Base-by-base conservation (phyloP, 2,888 invertebrate species). In the Labia minor region DNA sequence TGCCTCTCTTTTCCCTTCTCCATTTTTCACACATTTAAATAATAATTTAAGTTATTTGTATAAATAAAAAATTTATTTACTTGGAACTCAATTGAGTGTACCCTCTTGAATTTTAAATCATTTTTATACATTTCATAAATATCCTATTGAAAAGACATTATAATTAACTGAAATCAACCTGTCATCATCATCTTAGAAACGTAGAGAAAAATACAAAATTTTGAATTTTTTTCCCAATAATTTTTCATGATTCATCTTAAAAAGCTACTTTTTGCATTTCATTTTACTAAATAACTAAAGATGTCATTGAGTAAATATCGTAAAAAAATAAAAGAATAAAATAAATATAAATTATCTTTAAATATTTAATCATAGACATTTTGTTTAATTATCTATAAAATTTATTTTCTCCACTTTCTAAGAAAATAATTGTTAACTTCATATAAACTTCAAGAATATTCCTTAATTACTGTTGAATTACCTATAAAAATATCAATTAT, bases 231-330 rank as follows among this genome's bases (percentile, higher is more conserved):
- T n/a, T n/a, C n/a, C 49, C n/a, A 16, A 16, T 49, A 49, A 49
- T 49, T 49, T 49, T 16, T 49, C 49, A 49, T 49, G 49, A 49
- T 49, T 49, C 49, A 49, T 49, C 49, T 49, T 49, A 49, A 49
- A n/a, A 49, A 49, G 49, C 16, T 49, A 49, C 49, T 49, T 49
- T 49, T 49, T 49, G 49, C 49, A 49, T 49, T 49, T 49, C 49
- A 49, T 49, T 49, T n/a, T 49, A n/a, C 49, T 49, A 49, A 49
- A 49, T 49, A 49, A 49, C 49, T 14, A 49, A 49, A 49, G 49
- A 49, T 49, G 49, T 49, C 16, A 49, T 49, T n/a, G 49, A 49
- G n/a, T 49, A n/a, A 49, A 11, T 33, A 8, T 8, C 33, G 6
- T 11, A 33, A 11, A 8, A 11, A 33, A 33, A 8, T 8, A 33